A percentile compares a stretch with the other conserved stretches of the same genome.
Conservation (phyloP, 2,888 invertebrate genomes). For the Clepsis dumicolana region DNA sequence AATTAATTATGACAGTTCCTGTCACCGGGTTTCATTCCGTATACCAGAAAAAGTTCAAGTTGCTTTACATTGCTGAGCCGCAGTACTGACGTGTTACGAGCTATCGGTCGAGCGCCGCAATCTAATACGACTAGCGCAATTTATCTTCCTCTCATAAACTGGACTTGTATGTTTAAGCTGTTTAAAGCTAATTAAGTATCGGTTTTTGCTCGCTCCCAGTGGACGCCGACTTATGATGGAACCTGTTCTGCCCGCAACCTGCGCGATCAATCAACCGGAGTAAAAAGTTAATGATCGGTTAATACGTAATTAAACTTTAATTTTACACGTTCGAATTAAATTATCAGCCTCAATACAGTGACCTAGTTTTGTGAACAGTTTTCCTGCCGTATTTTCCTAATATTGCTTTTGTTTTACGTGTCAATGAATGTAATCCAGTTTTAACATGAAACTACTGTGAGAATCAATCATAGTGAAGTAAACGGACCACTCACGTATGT, state of each 20-base stretch:
- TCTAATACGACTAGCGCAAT: too few species aligned
- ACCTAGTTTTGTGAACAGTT: neutral
- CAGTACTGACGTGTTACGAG: too few species aligned
- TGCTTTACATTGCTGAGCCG: neutral
- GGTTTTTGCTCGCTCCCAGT: conserved; percentile 50
- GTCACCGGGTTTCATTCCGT: conserved; percentile 6
- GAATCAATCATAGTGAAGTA: too few species aligned
- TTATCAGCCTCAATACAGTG: conserved; percentile 14
- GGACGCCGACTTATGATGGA: conserved; percentile 49
- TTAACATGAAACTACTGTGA: too few species aligned
- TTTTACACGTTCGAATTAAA: conserved; percentile 47
- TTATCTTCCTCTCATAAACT: too few species aligned
- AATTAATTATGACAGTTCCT: conserved; percentile 16
- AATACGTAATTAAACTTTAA: conserved; percentile 65
- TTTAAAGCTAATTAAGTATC: conserved; percentile 33
- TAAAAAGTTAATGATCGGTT: conserved; percentile 72
- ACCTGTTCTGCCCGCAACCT: conserved; percentile 71
- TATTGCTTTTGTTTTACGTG: neutral
- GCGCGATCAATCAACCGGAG: conserved; percentile 71
- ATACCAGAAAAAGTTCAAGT: neutral
- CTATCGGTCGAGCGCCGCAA: too few species aligned
- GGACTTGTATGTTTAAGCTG: neutral
- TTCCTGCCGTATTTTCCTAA: too few species aligned
- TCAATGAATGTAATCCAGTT: neutral
- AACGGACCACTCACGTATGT: too few species aligned